A percentile compares a stretch with the other conserved stretches of the same genome.
phyloP scores from a whole-genome alignment of 2,888 invertebrate genomes.

The Slavum lentiscoides region DNA sequence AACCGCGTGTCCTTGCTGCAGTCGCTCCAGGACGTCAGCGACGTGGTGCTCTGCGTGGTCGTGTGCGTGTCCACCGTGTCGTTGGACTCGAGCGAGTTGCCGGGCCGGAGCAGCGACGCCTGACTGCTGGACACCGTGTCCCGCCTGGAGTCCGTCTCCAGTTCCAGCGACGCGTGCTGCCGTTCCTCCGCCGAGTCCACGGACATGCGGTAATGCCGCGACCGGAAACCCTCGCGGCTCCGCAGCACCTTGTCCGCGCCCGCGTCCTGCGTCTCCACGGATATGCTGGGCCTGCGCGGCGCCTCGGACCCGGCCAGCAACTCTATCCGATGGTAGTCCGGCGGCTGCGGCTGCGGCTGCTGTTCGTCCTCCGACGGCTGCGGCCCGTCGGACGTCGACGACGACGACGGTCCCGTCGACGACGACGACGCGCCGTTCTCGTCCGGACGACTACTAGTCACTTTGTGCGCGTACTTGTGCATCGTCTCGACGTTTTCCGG shows the following conservation, averaged over 20 bases:
- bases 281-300: slow-evolving; percentile 57
- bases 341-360: neutral
- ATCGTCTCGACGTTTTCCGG: slow-evolving; percentile 28
- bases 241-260: slow-evolving; percentile 64
- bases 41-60: slow-evolving; percentile 70
- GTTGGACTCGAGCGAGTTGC: slow-evolving; percentile 72
- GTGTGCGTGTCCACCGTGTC: slow-evolving; percentile 68
- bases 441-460: neutral
- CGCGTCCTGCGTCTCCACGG: slow-evolving; percentile 60
- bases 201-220: slow-evolving; percentile 46
- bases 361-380: slow-evolving; percentile 32
- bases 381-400: slow-evolving; percentile 26
- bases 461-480: slow-evolving; percentile 1
- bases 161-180: slow-evolving; percentile 30
- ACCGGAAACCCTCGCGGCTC: slow-evolving; percentile 62
- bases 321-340: slow-evolving; percentile 55
- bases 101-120: slow-evolving; percentile 64
- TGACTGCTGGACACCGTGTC: slow-evolving; percentile 59
- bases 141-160: slow-evolving; percentile 30
- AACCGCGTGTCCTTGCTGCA: slow-evolving; percentile 64
- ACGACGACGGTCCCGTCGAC: neutral
- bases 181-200: slow-evolving; percentile 51
- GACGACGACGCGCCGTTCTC: neutral
- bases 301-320: slow-evolving; percentile 57
- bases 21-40: slow-evolving; percentile 68